These are phyloP conservation scores for Smutsia gigantea DNA, from an alignment of 2,797 vertebrate genomes.

Conservation along the genomic window DNA sequence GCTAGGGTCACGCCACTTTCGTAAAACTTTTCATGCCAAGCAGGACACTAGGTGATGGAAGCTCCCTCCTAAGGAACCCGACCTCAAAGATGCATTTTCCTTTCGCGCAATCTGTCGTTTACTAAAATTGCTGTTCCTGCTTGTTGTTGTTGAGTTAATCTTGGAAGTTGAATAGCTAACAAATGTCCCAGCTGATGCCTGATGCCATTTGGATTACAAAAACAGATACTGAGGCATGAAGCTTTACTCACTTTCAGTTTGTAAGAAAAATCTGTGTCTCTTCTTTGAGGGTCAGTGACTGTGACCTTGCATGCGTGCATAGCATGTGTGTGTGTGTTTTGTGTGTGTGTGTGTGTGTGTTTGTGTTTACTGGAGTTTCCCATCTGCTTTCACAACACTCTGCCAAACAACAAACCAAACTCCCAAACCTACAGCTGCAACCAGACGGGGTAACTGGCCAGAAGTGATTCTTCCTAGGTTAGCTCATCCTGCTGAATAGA, in stretches of 20 bases:
- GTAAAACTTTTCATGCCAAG: neutral
- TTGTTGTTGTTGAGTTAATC: neutral
- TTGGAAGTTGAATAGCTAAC: neutral
- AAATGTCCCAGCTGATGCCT: neutral
- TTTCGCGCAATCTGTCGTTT: neutral
- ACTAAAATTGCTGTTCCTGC: neutral
- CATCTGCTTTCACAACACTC: conserved; percentile 83
- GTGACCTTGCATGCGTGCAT: neutral
- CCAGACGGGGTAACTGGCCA: conserved; percentile 78
- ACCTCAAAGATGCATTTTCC: neutral
- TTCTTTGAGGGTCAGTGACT: neutral
- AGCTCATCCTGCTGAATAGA: conserved; percentile 83
- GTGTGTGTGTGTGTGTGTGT: neutral
- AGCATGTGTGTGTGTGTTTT: neutral
- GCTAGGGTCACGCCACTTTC: conserved; percentile 31
- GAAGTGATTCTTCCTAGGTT: conserved; percentile 83
- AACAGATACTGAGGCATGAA: neutral
- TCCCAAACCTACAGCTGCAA: conserved; percentile 82
- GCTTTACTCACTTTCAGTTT: conserved; percentile 16
- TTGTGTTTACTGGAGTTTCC: conserved; percentile 52
- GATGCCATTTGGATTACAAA: neutral
- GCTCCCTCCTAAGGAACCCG: neutral
- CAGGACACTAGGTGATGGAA: neutral
- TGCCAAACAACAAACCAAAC: conserved; percentile 81
- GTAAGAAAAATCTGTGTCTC: neutral